Base-by-base conservation (phyloP, 2,888 invertebrate species). In the Drosophila anomelani region DNA sequence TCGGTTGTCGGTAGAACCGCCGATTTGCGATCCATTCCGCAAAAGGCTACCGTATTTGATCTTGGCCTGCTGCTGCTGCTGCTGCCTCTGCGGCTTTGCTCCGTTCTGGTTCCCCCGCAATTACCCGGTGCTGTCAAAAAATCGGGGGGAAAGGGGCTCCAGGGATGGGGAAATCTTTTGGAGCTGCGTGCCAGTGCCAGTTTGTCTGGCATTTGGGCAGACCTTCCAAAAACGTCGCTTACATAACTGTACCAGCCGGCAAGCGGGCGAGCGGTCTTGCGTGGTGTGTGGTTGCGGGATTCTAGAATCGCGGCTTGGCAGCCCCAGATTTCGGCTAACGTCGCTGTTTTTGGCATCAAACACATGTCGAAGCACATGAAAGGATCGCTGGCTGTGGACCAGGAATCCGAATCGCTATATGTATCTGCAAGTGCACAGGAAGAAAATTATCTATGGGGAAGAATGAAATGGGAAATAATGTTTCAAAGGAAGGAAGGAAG, bases 291-390 rank as follows among this genome's bases (percentile, higher is more conserved):
- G 68, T 38, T 41, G 41, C 43, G 17, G 17, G 61, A 53, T 78
- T 56, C 82, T 54, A 85, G 61, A 72, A 83, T 66, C 78, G 71
- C 59, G 43, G 44, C 68, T 75, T 44, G 60, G 70, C 81, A 80
- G 79, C 77, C 60, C 70, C 86, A 88, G 84, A 89, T 84, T 83
- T 80, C 68, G 77, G 79, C 67, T 75, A 85, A 83, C 85, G 89
- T 87, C 89, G 89, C 89, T 89, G 87, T 89, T 87, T 85, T 84
- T 84, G 84, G 84, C 85, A 84, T 84, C 78, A 80, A 85, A 88
- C 85, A 89, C 73, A 88, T 85, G 85, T 85, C 88, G 88, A 83
- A 64, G 77, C 79, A 85, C 89, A 85, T 89, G 89, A 89, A 85
- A 83, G 88, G 88, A 79, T 76, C 69, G 82, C 49, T 55, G 62